Evolutionary conservation across 2,888 invertebrate species (phyloP).

Genomic region (Drosophila parthenogenetica): DNA sequence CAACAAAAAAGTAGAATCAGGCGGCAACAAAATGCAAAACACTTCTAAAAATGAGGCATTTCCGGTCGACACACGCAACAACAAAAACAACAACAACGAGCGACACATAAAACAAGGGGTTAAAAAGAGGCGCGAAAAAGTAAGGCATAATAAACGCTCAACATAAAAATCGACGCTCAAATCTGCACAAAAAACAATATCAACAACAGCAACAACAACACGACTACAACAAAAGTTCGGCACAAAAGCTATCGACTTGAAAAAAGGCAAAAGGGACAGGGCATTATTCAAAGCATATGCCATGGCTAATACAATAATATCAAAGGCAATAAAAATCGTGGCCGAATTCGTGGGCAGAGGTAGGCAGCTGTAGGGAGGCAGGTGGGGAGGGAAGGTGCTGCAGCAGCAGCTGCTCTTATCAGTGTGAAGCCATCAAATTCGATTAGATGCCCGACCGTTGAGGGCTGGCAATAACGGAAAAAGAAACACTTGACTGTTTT

Average conservation of each 20-base stretch:
- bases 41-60: slow-evolving; percentile 80
- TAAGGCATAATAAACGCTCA: slow-evolving; percentile 65
- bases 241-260: slow-evolving; percentile 36
- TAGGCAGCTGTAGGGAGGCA: slow-evolving; percentile 1
- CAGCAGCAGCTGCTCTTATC: slow-evolving; percentile 82
- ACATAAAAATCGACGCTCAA: slow-evolving; percentile 73
- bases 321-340: slow-evolving; percentile 73
- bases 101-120: slow-evolving; percentile 60
- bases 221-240: slow-evolving; percentile 3
- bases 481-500: slow-evolving; percentile 75
- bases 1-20: slow-evolving; percentile 34
- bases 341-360: slow-evolving; percentile 38
- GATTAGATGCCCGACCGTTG: slow-evolving; percentile 68
- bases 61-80: slow-evolving; percentile 72
- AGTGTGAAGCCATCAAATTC: slow-evolving; percentile 83
- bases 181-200: slow-evolving; percentile 57
- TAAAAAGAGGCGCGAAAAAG: slow-evolving; percentile 73
- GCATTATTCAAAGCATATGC: slow-evolving; percentile 73
- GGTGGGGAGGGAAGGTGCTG: slow-evolving; percentile 39
- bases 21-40: slow-evolving; percentile 74
- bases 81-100: slow-evolving; percentile 25
- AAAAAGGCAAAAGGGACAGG: slow-evolving; percentile 37
- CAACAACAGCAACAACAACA: slow-evolving; percentile 31
- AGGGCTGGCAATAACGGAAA: slow-evolving; percentile 58
- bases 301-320: slow-evolving; percentile 76